Percentiles rank a stretch among this genome's conserved stretches.
Conservation (phyloP, 1,140 invertebrate genomes). For the Melanaphis sacchari region DNA sequence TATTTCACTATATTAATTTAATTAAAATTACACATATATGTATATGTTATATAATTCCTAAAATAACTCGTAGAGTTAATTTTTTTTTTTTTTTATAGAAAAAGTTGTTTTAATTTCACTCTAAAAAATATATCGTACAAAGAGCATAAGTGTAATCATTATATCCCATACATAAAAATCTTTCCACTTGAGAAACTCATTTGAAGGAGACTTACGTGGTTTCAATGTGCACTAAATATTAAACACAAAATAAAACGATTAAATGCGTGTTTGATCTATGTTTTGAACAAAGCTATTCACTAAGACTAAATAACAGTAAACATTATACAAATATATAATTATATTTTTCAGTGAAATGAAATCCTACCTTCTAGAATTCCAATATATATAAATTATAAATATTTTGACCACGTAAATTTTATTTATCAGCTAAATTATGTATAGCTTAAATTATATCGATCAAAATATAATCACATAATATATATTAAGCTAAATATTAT, state of each 20-base stretch:
- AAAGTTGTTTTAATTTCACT: not conserved
- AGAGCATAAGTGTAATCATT: not conserved
- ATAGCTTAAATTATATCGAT: not conserved
- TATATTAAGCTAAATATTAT: not conserved
- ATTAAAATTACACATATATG: not conserved
- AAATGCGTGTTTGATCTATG: not conserved
- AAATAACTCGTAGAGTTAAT: not conserved
- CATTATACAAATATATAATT: not conserved
- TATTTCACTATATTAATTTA: not conserved
- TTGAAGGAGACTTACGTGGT: not conserved
- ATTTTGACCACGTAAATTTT: not conserved
- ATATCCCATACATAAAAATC: not conserved
- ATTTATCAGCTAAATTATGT: not conserved
- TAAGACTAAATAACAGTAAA: not conserved
- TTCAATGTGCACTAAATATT: constrained; percentile 5
- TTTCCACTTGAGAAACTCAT: not conserved
- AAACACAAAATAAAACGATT: not conserved
- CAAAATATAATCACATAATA: no score
- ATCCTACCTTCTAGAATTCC: not conserved
- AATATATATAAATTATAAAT: constrained; percentile 6
- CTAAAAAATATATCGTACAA: not conserved
- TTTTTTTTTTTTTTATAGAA: no score
- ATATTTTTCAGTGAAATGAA: not conserved
- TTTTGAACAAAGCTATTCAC: not conserved
- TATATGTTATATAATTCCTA: not conserved